Evolutionary conservation across 1,140 invertebrate genomes (phyloP).

Genomic region (Magallana ariakensis): DNA sequence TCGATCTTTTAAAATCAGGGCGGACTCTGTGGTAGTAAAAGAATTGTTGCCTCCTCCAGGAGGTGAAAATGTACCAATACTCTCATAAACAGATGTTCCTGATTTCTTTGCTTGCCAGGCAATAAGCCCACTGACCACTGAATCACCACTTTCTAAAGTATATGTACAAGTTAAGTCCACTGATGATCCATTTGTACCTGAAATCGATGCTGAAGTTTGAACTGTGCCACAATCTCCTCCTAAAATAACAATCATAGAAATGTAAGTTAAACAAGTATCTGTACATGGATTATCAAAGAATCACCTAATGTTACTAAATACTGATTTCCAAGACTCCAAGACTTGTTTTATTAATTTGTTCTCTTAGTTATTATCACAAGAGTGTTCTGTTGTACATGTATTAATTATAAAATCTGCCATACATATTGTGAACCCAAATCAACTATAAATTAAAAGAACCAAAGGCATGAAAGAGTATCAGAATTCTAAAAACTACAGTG

Average conservation of each 20-base stretch:
- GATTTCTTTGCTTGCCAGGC: not conserved
- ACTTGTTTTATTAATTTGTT: too few species aligned
- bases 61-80: not conserved
- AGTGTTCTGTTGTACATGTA: too few species aligned
- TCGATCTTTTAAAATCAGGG: not conserved
- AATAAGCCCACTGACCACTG: not conserved
- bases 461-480: too few species aligned
- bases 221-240: not conserved
- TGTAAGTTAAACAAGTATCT: too few species aligned
- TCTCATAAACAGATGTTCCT: not conserved
- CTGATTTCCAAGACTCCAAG: too few species aligned
- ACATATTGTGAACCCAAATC: too few species aligned
- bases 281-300: too few species aligned
- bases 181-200: not conserved
- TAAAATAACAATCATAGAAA: not conserved
- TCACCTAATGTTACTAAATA: too few species aligned
- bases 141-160: not conserved
- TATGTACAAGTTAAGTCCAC: not conserved
- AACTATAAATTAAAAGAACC: too few species aligned
- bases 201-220: not conserved
- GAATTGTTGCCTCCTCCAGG: not conserved
- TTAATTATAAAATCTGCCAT: too few species aligned
- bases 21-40: not conserved
- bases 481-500: too few species aligned
- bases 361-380: too few species aligned